Percentiles rank a stretch among this genome's conserved stretches.
Evolutionary conservation across 2,113 vertebrate species (phyloP).

Genomic region (Strix aluco): DNA sequence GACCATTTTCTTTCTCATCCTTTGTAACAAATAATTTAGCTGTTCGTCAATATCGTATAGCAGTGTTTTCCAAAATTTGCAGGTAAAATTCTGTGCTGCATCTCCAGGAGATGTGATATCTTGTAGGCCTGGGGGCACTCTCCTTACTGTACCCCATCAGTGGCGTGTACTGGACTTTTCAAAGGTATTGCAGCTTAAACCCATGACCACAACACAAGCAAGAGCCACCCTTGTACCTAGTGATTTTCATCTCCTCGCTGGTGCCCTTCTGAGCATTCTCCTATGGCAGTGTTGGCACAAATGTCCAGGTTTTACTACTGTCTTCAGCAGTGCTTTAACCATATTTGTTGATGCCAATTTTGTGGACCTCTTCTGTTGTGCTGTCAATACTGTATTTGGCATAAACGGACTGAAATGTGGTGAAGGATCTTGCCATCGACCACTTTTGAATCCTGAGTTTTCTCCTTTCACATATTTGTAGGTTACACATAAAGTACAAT

Average conservation of each 20-base stretch:
- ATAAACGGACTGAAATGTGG: background rate
- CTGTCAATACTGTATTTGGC: background rate
- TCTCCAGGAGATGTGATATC: background rate
- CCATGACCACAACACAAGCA: fast-evolving
- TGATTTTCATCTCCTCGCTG: background rate
- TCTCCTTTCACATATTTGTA: background rate
- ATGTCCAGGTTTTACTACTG: background rate
- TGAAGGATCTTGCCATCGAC: background rate
- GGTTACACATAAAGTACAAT: background rate
- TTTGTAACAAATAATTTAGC: background rate
- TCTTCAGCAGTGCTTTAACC: background rate
- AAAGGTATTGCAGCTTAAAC: background rate
- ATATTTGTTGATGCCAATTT: background rate
- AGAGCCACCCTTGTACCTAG: background rate
- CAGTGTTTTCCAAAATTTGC: background rate
- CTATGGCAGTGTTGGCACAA: background rate
- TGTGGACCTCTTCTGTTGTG: background rate
- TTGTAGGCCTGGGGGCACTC: background rate
- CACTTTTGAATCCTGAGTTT: background rate
- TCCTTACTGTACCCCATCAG: background rate
- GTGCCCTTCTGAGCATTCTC: background rate
- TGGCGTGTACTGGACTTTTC: background rate
- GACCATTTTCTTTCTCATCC: background rate
- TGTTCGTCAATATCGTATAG: background rate
- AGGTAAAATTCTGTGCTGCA: background rate